These are phyloP conservation scores for Drosophila falleni DNA, from an alignment of 2,888 invertebrate species.

Conservation along the genomic window DNA sequence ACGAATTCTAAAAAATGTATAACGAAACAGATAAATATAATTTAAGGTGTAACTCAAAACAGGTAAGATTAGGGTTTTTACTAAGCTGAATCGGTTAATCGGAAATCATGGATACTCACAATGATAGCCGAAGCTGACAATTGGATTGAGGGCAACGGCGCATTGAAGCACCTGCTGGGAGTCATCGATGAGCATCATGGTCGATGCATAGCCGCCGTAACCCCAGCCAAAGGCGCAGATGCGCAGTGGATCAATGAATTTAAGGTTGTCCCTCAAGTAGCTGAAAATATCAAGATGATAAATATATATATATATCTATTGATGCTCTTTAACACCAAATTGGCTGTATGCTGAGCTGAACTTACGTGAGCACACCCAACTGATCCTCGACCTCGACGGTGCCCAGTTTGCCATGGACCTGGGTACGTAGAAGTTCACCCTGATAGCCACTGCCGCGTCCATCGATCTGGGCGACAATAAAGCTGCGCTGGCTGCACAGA, in stretches of 20 bases:
- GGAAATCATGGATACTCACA: slow-evolving; percentile 86
- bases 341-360: not conserved
- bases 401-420: slow-evolving; percentile 91
- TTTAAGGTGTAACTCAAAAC: too few relatives aligned
- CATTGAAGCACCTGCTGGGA: slow-evolving; percentile 92
- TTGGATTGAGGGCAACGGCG: slow-evolving; percentile 94
- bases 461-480: slow-evolving; percentile 95
- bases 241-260: slow-evolving; percentile 92
- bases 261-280: slow-evolving; percentile 92
- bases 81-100: not conserved
- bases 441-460: slow-evolving; percentile 94
- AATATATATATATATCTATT: too few relatives aligned
- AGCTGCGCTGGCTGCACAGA: slow-evolving; percentile 92
- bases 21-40: too few relatives aligned
- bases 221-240: slow-evolving; percentile 94
- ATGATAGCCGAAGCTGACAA: slow-evolving; percentile 93
- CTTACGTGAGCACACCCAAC: slow-evolving; percentile 88
- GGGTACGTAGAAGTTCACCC: slow-evolving; percentile 91
- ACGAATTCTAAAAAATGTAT: too few relatives aligned
- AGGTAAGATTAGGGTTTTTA: not conserved
- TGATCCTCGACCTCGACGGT: slow-evolving; percentile 92
- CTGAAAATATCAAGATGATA: slow-evolving; percentile 80
- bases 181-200: slow-evolving; percentile 92
- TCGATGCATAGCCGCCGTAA: slow-evolving; percentile 94
- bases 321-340: not conserved